Evolutionary conservation across 2,113 vertebrate genomes (phyloP).

Genomic region (Aviceda subcristata): DNA sequence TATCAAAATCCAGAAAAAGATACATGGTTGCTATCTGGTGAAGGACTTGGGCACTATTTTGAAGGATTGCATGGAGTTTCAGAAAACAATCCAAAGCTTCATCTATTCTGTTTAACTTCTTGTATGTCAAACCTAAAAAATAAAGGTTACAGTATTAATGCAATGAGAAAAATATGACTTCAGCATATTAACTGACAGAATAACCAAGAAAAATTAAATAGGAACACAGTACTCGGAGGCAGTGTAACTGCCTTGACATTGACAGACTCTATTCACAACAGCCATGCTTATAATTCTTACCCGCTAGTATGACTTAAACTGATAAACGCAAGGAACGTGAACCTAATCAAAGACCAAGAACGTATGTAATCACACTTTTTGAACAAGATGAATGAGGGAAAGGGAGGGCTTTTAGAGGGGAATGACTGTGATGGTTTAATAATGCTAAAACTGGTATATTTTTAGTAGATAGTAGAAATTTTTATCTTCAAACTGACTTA

Average conservation of each 20-base stretch:
- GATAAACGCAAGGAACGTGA: neutral
- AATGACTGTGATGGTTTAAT: neutral
- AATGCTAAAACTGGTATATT: neutral
- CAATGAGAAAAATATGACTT: neutral
- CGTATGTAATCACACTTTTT: neutral
- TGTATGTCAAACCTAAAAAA: slow-evolving; percentile 86
- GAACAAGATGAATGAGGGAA: neutral
- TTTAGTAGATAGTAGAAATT: neutral
- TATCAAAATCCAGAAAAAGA: slow-evolving; percentile 68
- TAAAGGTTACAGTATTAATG: neutral
- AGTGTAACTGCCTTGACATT: neutral
- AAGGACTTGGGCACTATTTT: slow-evolving; percentile 90
- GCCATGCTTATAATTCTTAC: neutral
- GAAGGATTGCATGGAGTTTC: slow-evolving; percentile 93
- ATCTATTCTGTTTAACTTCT: slow-evolving; percentile 84
- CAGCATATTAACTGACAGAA: neutral
- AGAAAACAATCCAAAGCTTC: slow-evolving; percentile 93
- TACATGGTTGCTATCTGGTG: slow-evolving; percentile 92
- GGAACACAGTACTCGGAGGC: neutral
- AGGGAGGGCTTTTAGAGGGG: neutral
- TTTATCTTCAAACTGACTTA: neutral
- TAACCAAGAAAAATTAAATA: neutral
- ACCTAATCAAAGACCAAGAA: neutral
- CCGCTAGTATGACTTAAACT: neutral
- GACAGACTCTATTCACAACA: neutral